A percentile compares a stretch with the other conserved stretches of the same genome.
phyloP scores from a whole-genome alignment of 1,140 invertebrate species.

The Papilio machaon region DNA sequence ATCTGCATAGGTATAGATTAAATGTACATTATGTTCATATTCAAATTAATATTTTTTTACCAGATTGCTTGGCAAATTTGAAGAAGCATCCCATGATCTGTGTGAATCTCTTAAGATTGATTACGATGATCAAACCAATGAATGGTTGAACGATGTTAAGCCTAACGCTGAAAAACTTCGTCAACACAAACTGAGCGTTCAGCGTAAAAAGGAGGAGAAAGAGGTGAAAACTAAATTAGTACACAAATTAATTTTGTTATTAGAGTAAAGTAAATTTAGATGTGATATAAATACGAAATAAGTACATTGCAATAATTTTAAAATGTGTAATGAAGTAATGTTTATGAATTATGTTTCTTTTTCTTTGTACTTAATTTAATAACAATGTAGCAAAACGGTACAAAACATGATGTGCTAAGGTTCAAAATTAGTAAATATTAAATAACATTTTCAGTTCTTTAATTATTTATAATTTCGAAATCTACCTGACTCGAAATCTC shows the following conservation, averaged over 20 bases:
- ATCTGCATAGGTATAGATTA: no score
- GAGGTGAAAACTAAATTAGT: slow-evolving; percentile 77
- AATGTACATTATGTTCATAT: neutral
- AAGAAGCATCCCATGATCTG: slow-evolving; percentile 92
- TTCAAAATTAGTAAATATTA: no score
- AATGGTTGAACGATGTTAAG: slow-evolving; percentile 94
- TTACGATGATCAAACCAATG: slow-evolving; percentile 94
- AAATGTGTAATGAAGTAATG: no score
- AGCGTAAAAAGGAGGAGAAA: slow-evolving; percentile 88
- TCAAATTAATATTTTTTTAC: slow-evolving; percentile 31
- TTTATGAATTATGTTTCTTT: neutral
- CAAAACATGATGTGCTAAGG: no score
- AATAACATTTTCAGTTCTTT: no score
- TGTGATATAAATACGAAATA: neutral
- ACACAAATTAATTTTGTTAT: no score
- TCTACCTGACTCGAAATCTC: no score
- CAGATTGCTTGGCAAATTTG: slow-evolving; percentile 93
- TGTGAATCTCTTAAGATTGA: slow-evolving; percentile 95
- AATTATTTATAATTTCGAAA: no score
- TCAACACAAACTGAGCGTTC: slow-evolving; percentile 90
- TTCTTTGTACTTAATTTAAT: neutral
- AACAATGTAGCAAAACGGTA: no score
- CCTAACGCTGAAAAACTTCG: slow-evolving; percentile 95
- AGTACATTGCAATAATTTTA: neutral
- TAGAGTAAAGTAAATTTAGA: no score